Percentiles rank a stretch among this genome's conserved stretches.
Conservation (phyloP, 2,797 vertebrate species). For the Sardinella longiceps region DNA sequence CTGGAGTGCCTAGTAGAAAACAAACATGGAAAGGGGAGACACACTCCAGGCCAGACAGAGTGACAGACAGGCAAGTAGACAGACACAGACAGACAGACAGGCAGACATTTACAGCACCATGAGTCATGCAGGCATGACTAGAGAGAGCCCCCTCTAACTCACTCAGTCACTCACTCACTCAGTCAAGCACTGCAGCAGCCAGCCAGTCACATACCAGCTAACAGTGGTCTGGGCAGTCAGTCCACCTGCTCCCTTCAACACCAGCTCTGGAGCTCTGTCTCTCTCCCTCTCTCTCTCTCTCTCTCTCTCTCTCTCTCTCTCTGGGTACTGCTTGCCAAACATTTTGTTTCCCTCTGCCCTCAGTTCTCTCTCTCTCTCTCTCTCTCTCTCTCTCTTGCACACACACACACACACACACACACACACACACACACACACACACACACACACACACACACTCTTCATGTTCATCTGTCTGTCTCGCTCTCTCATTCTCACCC, state of each 20-base stretch:
- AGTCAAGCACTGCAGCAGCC: slow-evolving; percentile 59
- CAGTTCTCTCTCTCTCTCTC: neutral
- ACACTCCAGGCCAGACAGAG: slow-evolving; percentile 44
- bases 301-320: neutral
- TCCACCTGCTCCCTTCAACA: slow-evolving; percentile 62
- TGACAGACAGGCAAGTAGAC: neutral
- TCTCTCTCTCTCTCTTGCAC: neutral
- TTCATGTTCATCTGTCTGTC: neutral
- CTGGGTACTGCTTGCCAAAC: neutral
- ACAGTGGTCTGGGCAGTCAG: slow-evolving; percentile 54
- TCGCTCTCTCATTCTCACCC: neutral
- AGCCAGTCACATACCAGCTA: slow-evolving; percentile 51
- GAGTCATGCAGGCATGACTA: slow-evolving; percentile 71
- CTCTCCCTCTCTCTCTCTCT: neutral
- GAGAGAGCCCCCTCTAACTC: slow-evolving; percentile 49
- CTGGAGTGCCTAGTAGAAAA: neutral
- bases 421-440: no score
- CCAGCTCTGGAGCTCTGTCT: slow-evolving; percentile 35
- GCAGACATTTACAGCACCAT: slow-evolving; percentile 61
- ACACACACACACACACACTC: no score
- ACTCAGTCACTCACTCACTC: slow-evolving; percentile 59
- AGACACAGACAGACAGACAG: slow-evolving; percentile 38
- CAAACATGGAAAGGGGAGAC: slow-evolving; percentile 19
- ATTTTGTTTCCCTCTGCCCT: neutral
- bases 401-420: no score